A percentile compares a stretch with the other conserved stretches of the same genome.
Evolutionary conservation across 30 jellyfish, hydroid and myxozoan genomes (phyloP).

Genomic region (Hydra vulgaris): DNA sequence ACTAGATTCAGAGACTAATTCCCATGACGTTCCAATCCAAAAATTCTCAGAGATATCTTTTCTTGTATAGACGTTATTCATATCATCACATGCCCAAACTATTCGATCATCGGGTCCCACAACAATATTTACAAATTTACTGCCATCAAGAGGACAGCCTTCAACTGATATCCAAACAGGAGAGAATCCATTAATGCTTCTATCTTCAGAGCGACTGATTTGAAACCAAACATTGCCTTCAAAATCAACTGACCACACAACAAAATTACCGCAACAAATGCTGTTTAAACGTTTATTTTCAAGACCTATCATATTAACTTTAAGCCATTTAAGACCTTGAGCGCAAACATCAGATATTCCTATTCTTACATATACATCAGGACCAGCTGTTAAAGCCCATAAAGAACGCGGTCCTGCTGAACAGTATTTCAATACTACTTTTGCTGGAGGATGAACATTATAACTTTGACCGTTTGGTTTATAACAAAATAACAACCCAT

Average conservation of each 20-base stretch:
- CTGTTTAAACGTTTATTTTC: constrained; percentile 67
- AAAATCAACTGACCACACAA: constrained; percentile 98
- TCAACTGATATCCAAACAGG: constrained; percentile 98
- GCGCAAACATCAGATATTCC: constrained; percentile 90
- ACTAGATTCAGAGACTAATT: constrained; percentile 91
- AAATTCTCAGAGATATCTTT: constrained; percentile 85
- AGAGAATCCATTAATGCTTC: constrained; percentile 36
- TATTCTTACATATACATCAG: constrained; percentile 69
- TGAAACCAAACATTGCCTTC: constrained; percentile 98
- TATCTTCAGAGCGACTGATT: constrained; percentile 76
- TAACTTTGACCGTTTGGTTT: constrained; percentile 66
- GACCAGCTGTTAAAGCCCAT: constrained; percentile 88
- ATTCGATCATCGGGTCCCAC: constrained; percentile 79
- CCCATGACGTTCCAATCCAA: constrained; percentile 95
- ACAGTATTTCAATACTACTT: constrained; percentile 67
- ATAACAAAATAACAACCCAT: constrained; percentile 76
- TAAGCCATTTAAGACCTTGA: constrained; percentile 90
- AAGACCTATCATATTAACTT: constrained; percentile 79
- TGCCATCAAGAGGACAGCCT: constrained; percentile 96
- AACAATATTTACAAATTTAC: constrained; percentile 74
- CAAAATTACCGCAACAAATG: constrained; percentile 70
- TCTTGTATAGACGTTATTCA: constrained; percentile 81
- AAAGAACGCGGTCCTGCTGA: constrained; percentile 81
- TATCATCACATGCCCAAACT: constrained; percentile 97
- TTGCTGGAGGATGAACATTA: constrained; percentile 88